Evolutionary conservation across 2,797 vertebrate species (phyloP).

Genomic region (Ciconia nigra): DNA sequence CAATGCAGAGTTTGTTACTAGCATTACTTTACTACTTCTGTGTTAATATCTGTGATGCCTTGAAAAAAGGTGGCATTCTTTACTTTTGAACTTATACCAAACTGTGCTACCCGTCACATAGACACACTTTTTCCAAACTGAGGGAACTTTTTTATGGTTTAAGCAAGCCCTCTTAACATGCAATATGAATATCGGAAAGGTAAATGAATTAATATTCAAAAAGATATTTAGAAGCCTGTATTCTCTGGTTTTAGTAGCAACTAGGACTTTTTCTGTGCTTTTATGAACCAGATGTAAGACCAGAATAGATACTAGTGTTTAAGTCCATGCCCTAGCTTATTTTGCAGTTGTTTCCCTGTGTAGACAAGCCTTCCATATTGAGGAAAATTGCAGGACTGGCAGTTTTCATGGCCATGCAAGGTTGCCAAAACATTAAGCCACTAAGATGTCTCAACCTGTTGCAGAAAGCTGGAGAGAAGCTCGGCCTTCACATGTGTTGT

Average conservation of each 20-base stretch:
- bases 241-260: not conserved
- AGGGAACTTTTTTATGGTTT: not conserved
- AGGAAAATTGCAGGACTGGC: not conserved
- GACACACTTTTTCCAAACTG: not conserved
- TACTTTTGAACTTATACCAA: fast-evolving
- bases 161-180: too few species aligned
- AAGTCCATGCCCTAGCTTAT: not conserved
- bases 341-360: not conserved
- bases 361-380: not conserved
- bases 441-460: not conserved
- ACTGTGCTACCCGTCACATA: not conserved
- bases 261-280: not conserved
- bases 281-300: not conserved
- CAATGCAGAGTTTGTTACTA: not conserved
- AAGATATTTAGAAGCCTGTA: not conserved
- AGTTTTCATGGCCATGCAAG: too few species aligned
- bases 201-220: not conserved
- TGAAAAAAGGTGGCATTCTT: not conserved
- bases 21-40: not conserved
- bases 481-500: not conserved
- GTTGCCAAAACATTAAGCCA: not conserved
- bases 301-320: not conserved
- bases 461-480: not conserved
- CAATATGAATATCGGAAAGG: not conserved
- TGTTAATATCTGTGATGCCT: not conserved